Conservation (phyloP, 2,113 vertebrate genomes). For the Pristiophorus japonicus region DNA sequence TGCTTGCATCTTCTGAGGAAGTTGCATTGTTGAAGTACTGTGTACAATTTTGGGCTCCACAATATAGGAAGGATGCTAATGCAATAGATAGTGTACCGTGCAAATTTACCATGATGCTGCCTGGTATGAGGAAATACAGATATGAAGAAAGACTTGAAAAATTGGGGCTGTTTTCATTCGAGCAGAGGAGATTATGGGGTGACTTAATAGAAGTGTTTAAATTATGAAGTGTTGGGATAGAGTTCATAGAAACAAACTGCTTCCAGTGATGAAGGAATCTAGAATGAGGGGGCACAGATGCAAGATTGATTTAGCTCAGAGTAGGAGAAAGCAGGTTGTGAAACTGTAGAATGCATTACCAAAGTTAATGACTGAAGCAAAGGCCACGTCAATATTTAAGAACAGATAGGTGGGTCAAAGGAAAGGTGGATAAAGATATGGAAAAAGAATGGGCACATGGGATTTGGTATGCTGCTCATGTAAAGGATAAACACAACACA, state of each 20-base stretch:
- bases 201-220: not conserved
- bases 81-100: not conserved
- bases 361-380: not conserved
- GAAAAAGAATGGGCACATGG: not conserved
- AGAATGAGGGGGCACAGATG: not conserved
- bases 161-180: not conserved
- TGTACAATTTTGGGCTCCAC: not conserved
- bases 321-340: not conserved
- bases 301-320: not conserved
- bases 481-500: not conserved
- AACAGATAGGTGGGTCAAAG: not conserved
- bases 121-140: not conserved
- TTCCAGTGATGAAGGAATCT: not conserved
- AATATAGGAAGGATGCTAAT: not conserved
- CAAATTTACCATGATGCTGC: not conserved
- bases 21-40: not conserved
- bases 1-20: too few relatives aligned
- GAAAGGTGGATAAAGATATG: not conserved
- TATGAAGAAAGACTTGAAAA: not conserved
- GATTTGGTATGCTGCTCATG: not conserved
- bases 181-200: not conserved
- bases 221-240: too few relatives aligned
- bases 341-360: not conserved
- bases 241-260: not conserved
- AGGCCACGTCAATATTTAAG: not conserved